These are phyloP conservation scores for Nycteola revayana DNA, from an alignment of 2,888 invertebrate species.

Conservation along the genomic window DNA sequence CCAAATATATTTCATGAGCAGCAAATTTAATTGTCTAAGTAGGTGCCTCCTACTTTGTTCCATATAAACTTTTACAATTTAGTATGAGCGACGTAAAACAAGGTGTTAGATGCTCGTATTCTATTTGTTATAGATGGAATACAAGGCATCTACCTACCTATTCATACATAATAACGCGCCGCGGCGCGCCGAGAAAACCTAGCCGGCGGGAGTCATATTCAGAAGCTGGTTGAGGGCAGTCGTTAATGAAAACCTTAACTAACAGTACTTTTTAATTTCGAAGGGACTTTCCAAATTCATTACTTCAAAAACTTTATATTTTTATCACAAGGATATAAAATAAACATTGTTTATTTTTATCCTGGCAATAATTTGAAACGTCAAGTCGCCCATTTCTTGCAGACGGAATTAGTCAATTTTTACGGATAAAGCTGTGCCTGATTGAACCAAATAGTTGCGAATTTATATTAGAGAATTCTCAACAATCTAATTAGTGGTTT, in stretches of 20 bases:
- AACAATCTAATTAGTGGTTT: background rate
- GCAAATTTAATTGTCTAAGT: no score
- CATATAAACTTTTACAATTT: no score
- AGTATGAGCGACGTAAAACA: no score
- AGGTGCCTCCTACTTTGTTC: no score
- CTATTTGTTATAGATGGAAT: background rate
- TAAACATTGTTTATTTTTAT: background rate
- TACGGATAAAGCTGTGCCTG: constrained; percentile 5
- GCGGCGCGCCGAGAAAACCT: constrained; percentile 11
- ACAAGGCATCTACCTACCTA: no score
- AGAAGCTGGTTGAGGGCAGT: constrained; percentile 46
- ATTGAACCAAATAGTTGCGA: constrained; percentile 3
- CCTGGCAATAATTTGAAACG: constrained; percentile 33
- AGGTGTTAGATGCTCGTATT: background rate
- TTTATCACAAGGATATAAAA: background rate
- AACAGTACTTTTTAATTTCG: background rate
- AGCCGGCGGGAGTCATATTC: constrained; percentile 43
- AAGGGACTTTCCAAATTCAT: background rate
- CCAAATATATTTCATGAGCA: no score
- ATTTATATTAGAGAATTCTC: constrained; percentile 2
- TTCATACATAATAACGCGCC: background rate
- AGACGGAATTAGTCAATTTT: constrained; percentile 8
- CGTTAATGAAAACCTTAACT: constrained; percentile 26
- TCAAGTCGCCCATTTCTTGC: constrained; percentile 26
- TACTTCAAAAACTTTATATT: background rate